Base-by-base conservation (phyloP, 2,888 invertebrate genomes). In the Caenorhabditis uteleia region DNA sequence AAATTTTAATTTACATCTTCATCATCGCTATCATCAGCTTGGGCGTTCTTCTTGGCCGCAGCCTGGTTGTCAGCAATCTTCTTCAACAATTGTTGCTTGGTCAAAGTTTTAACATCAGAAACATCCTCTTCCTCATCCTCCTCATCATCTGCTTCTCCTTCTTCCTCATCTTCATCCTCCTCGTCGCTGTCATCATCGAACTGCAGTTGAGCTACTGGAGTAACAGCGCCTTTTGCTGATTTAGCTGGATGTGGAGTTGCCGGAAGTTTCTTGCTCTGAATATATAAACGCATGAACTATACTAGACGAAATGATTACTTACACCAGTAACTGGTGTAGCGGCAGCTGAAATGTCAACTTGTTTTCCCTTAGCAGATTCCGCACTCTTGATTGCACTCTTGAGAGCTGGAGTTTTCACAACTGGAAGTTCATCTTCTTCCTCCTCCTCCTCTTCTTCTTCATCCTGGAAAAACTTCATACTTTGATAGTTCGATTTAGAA, bases 221-320 rank as follows among this genome's bases (percentile, higher is more conserved):
- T 51, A 10, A 20, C 27, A 16, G 42, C 29, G 26, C 21, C 31
- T 21, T 58, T 62, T 1, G 46, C 36, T 8, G 47, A 48, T 26
- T 70, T 74, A 1, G 46, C 54, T 18, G 75, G 75, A 42, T 74
- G 73, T 18, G 75, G 75, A 21, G 75, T 75, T 7, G 60, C 40
- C 29, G 75, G 75, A 26, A 65, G 60, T 43, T 75, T 75, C 49
- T 65, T 66, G n/a, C n/a, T n/a, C n/a, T n/a, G n/a, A n/a, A n/a
- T n/a, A n/a, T n/a, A 16, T 59, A 51, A 25, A 48, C 14, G 16
- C 23, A 10, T 25, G 20, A 43, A 12, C 20, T 18, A 16, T 43
- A 20, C 2, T 18, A 12, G 26, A 18, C 20, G 14, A 16, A 56
- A 14, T 23, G 16, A 56, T 36, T 16, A 50, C 58, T 39, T 20